A percentile compares a stretch with the other conserved stretches of the same genome.
Conservation (phyloP, 2,113 vertebrate genomes). For the Passer montanus region DNA sequence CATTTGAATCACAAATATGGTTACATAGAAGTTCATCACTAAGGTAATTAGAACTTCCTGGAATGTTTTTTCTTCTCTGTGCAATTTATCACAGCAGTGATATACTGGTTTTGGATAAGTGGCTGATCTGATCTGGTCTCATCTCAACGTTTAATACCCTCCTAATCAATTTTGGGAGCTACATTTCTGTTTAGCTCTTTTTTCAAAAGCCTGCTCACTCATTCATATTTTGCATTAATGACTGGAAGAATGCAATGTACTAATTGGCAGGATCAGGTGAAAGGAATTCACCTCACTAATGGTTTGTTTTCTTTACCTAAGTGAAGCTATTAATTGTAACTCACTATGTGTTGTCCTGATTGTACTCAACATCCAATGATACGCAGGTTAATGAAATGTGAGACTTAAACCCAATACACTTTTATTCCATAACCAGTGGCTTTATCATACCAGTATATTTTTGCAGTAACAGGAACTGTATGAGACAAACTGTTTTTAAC, state of each 20-base stretch:
- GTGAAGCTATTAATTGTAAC: background rate
- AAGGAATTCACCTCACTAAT: background rate
- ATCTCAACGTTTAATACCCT: background rate
- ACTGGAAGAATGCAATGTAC: background rate
- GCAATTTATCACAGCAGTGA: background rate
- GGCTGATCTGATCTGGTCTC: background rate
- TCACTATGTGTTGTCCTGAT: background rate
- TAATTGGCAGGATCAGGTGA: background rate
- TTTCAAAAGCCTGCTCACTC: background rate
- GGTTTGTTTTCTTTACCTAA: background rate
- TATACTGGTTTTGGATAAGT: background rate
- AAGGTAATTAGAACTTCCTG: constrained; percentile 4
- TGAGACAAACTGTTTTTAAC: background rate
- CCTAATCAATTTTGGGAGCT: background rate
- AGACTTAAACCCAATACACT: background rate
- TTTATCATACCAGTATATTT: background rate
- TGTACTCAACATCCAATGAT: background rate
- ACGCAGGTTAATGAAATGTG: background rate
- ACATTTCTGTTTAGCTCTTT: background rate
- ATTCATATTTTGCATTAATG: background rate
- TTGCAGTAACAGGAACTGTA: background rate
- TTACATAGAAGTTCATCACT: background rate
- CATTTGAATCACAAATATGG: background rate
- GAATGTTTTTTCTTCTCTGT: background rate
- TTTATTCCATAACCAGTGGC: background rate